phyloP scores from a whole-genome alignment of 2,888 invertebrate species.

The Adelphocoris suturalis region DNA sequence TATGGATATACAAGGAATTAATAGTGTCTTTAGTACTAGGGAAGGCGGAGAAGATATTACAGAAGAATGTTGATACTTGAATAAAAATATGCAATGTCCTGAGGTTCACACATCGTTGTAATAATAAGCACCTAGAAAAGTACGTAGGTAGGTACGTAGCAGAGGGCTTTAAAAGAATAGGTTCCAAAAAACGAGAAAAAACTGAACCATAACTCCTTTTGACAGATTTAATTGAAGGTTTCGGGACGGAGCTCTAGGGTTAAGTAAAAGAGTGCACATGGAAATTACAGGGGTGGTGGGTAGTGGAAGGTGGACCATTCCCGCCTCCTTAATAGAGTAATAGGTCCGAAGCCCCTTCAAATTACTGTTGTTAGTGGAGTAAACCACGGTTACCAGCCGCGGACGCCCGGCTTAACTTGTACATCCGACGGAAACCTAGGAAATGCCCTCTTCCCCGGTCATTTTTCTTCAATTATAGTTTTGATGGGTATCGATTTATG shows the following conservation, averaged over 20 bases:
- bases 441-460: not conserved
- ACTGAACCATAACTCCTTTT: conserved; percentile 72
- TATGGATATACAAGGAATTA: too few relatives aligned
- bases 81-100: conserved; percentile 39
- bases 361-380: conserved; percentile 73
- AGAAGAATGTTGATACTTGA: conserved; percentile 19
- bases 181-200: conserved; percentile 51
- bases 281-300: conserved; percentile 70
- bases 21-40: not conserved
- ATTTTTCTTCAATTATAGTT: conserved; percentile 12
- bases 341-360: conserved; percentile 65
- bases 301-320: conserved; percentile 67
- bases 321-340: conserved; percentile 72
- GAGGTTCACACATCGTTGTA: conserved; percentile 63
- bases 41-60: not conserved
- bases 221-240: conserved; percentile 74
- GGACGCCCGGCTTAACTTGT: not conserved
- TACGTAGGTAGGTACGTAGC: not conserved
- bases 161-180: conserved; percentile 11
- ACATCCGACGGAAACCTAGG: not conserved
- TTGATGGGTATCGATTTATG: not conserved
- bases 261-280: conserved; percentile 73
- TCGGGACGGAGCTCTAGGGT: conserved; percentile 44
- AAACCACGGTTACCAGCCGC: conserved; percentile 68
- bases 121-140: conserved; percentile 25